Base-by-base conservation (phyloP, 1,140 invertebrate species). In the Triops longicaudatus region DNA sequence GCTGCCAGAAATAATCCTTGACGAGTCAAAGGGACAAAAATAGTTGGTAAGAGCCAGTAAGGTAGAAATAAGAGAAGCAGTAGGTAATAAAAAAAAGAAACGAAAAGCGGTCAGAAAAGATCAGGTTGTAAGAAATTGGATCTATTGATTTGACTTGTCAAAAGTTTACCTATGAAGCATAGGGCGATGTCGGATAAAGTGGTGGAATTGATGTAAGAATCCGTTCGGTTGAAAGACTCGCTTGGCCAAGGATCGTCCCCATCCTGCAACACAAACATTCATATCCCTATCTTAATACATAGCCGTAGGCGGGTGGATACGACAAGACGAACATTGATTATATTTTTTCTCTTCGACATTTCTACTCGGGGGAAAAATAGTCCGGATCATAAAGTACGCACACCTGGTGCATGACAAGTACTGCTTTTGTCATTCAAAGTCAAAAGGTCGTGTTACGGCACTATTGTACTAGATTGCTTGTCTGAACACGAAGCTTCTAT, bases 1-100 rank as follows among this genome's bases (percentile, higher is more conserved):
- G 95, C 86, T 73, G 92, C 91, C 71, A 98, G 88, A 83, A 97
- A 92, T 81, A 92, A 88, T 82, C 94, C 94, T 93, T 63, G 50
- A 22, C 14, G 17, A 63, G 22, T 63, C 50, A 63, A 63, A 63
- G 17, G 50, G 50, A 63, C 5, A 63, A 17, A 63, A 22, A 63
- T n/a, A 17, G 14, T 0, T n/a, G 22, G 14, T 5, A 9, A 17
- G 17, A 22, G 17, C 50, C 50, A 22, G 6, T 14, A 22, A 17
- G 50, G 17, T 6, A 63, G 50, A 63, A 63, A 63, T 17, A 5
- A 63, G 22, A 22, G 50, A 22, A 63, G 22, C 5, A 63, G 17
- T n/a, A 22, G 22, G 50, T n/a, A n/a, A n/a, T n/a, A 63, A 1
- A 9, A 63, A 63, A 63, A 63, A 17, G 22, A 63, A 22, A 63